phyloP scores from a whole-genome alignment of 2,888 invertebrate genomes.

The Aphodius granarius region DNA sequence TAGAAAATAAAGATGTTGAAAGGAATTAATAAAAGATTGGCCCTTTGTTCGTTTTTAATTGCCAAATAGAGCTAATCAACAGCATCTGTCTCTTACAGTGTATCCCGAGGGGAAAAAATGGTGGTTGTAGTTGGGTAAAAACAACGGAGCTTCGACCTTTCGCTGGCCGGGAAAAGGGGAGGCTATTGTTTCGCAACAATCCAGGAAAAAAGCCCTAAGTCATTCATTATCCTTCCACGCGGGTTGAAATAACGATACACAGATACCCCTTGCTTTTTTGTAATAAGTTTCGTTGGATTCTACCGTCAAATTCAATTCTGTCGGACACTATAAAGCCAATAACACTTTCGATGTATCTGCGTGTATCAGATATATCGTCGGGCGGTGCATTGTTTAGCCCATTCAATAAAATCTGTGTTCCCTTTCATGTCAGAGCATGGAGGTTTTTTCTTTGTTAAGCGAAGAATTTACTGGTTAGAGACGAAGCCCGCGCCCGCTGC shows the following conservation, averaged over 20 bases:
- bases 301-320: neutral
- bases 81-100: neutral
- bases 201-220: neutral
- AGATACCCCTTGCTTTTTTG: neutral
- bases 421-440: neutral
- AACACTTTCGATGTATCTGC: neutral
- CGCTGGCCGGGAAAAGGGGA: neutral
- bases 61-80: neutral
- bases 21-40: too few relatives aligned
- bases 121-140: neutral
- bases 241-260: neutral
- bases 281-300: neutral
- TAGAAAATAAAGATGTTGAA: too few relatives aligned
- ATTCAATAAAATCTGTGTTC: slow-evolving; percentile 6
- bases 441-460: neutral
- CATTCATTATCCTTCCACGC: neutral
- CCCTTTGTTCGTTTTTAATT: neutral
- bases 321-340: neutral
- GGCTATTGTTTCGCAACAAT: neutral
- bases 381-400: slow-evolving; percentile 4
- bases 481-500: neutral
- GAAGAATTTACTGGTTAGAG: slow-evolving; percentile 4
- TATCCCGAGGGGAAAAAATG: neutral
- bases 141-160: neutral
- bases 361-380: slow-evolving; percentile 2